These are phyloP conservation scores for Agriopis marginaria DNA, from an alignment of 2,888 invertebrate genomes.

Conservation along the genomic window DNA sequence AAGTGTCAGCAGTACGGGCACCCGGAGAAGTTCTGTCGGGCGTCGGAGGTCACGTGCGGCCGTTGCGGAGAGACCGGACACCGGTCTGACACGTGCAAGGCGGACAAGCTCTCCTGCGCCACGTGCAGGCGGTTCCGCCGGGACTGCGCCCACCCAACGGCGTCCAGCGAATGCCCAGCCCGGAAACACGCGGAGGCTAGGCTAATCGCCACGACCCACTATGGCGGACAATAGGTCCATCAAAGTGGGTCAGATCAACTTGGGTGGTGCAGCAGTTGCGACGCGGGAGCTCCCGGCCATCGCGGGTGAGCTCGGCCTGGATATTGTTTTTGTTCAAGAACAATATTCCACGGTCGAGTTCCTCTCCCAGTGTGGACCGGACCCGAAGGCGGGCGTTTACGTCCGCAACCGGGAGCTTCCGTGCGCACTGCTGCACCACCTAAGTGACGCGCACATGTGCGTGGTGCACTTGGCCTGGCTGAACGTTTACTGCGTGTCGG, in stretches of 20 bases:
- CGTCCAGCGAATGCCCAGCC: constrained; percentile 40
- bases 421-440: too few species aligned
- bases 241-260: background rate
- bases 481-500: constrained; percentile 19
- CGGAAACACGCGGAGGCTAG: constrained; percentile 35
- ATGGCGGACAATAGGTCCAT: constrained; percentile 20
- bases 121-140: constrained; percentile 46
- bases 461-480: background rate
- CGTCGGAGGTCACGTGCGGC: constrained; percentile 32
- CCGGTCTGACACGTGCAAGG: too few species aligned
- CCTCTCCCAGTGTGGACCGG: too few species aligned
- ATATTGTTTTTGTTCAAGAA: too few species aligned
- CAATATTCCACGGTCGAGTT: too few species aligned
- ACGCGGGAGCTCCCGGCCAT: too few species aligned
- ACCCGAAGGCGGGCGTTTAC: too few species aligned
- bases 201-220: background rate
- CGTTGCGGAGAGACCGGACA: constrained; percentile 47
- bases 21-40: constrained; percentile 49
- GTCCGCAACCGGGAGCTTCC: too few species aligned
- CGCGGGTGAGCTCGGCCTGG: too few species aligned
- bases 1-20: constrained; percentile 57
- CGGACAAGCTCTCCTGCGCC: constrained; percentile 31
- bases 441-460: background rate
- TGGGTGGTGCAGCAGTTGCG: background rate
- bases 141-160: constrained; percentile 40